Evolutionary conservation across 1,140 invertebrate genomes (phyloP).

Genomic region (Stegodyphus mimosarum): DNA sequence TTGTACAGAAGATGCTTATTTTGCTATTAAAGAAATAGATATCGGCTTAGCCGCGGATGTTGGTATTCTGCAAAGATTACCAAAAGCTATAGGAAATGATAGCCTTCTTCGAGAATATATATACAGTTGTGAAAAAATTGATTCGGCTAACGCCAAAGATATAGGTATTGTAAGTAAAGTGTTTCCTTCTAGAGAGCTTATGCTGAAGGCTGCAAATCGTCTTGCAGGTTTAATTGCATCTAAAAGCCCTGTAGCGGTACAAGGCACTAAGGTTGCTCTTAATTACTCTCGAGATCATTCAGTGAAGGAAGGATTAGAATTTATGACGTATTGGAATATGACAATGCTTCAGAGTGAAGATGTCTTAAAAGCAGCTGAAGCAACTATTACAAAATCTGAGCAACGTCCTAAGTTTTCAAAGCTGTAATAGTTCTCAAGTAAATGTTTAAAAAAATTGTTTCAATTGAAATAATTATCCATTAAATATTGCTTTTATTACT

Average conservation of each 20-base stretch:
- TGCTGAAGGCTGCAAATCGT: constrained; percentile 78
- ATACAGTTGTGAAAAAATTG: constrained; percentile 86
- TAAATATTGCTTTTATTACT: not conserved
- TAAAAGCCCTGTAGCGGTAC: constrained; percentile 94
- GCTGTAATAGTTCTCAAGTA: constrained; percentile 20
- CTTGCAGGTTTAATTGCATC: constrained; percentile 82
- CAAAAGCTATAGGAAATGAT: constrained; percentile 88
- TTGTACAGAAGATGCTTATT: constrained; percentile 89
- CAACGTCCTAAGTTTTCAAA: constrained; percentile 61
- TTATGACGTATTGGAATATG: constrained; percentile 77
- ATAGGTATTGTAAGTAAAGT: constrained; percentile 81
- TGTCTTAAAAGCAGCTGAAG: constrained; percentile 81
- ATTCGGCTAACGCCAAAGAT: constrained; percentile 79
- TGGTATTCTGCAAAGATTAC: constrained; percentile 90
- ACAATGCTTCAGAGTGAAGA: constrained; percentile 92
- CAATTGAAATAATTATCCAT: not conserved
- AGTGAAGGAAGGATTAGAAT: constrained; percentile 67
- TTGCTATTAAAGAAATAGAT: constrained; percentile 88
- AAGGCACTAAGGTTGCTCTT: constrained; percentile 84
- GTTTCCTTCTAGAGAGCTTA: constrained; percentile 78
- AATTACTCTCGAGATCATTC: constrained; percentile 83
- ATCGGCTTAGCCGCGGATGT: constrained; percentile 93
- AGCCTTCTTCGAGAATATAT: constrained; percentile 88
- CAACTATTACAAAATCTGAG: constrained; percentile 76
- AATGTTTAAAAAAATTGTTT: not conserved